These are phyloP conservation scores for Rhineura floridana DNA, from an alignment of 2,113 vertebrate species.

Conservation along the genomic window DNA sequence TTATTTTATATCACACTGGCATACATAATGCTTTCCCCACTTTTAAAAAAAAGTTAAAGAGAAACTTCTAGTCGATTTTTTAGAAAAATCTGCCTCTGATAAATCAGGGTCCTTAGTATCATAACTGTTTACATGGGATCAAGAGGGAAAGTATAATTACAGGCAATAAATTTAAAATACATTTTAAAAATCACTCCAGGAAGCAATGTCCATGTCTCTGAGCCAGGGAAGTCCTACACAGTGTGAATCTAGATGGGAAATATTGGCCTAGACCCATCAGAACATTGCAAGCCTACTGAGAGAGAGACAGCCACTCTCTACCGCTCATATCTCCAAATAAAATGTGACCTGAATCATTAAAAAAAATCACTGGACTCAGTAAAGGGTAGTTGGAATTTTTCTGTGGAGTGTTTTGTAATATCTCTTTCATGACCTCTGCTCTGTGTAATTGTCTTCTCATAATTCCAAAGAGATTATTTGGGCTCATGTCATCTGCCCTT, in stretches of 20 bases:
- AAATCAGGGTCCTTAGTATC: conserved; percentile 25
- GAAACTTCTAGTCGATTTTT: conserved; percentile 7
- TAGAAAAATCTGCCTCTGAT: conserved; percentile 15
- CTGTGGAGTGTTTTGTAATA: not conserved
- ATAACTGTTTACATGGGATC: conserved; percentile 33
- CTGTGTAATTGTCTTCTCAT: rapidly evolving
- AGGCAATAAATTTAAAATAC: conserved; percentile 18
- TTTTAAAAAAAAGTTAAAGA: not conserved
- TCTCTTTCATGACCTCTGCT: not conserved
- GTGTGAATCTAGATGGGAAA: conserved; percentile 7
- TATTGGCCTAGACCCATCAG: conserved; percentile 33
- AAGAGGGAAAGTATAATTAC: conserved; percentile 34
- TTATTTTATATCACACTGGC: not conserved
- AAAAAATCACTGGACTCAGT: conserved; percentile 7
- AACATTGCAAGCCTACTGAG: conserved; percentile 33
- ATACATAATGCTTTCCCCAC: not conserved
- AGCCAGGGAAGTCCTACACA: conserved; percentile 32
- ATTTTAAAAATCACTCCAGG: conserved; percentile 43
- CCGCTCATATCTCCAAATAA: conserved; percentile 19
- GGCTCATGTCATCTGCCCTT: not conserved
- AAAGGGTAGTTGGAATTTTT: conserved; percentile 9
- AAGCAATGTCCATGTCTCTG: conserved; percentile 19
- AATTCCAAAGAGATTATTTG: not conserved
- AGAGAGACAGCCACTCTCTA: conserved; percentile 35
- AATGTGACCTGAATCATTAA: conserved; percentile 31